phyloP scores from a whole-genome alignment of 2,888 invertebrate genomes.

The Plebejus argus region DNA sequence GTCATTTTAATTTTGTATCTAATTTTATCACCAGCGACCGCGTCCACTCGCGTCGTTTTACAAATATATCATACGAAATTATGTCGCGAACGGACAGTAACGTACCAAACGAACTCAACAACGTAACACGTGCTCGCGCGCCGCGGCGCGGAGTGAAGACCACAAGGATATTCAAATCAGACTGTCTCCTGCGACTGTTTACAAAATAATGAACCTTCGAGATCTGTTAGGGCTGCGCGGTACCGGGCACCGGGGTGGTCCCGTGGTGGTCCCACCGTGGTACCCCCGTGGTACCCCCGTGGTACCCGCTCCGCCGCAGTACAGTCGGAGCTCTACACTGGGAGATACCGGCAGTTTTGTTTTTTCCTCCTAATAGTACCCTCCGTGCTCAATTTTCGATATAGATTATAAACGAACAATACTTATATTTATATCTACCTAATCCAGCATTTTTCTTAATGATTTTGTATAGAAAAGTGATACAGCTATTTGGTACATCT shows the following conservation, averaged over 20 bases:
- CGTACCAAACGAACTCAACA: conserved; percentile 57
- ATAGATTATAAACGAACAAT: conserved; percentile 67
- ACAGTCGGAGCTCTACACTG: conserved; percentile 48
- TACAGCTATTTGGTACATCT: conserved; percentile 80
- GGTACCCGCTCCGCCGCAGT: not conserved
- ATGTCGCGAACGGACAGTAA: conserved; percentile 63
- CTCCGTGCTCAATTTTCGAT: conserved; percentile 75
- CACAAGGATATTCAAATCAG: conserved; percentile 78
- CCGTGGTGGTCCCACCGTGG: not conserved
- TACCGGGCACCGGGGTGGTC: conserved; percentile 42
- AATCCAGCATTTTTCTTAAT: conserved; percentile 73
- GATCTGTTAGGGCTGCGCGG: conserved; percentile 44
- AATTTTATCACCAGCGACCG: conserved; percentile 77
- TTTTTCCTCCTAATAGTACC: conserved; percentile 74
- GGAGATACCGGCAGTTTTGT: conserved; percentile 74
- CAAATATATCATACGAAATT: conserved; percentile 74
- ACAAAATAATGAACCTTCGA: conserved; percentile 63
- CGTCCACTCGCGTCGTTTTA: conserved; percentile 76
- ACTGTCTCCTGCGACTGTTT: conserved; percentile 53
- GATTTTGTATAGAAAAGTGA: conserved; percentile 77
- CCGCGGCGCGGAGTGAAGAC: conserved; percentile 73
- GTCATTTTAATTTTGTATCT: conserved; percentile 69
- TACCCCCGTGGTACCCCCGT: not conserved
- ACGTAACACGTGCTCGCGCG: conserved; percentile 56
- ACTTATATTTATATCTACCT: conserved; percentile 75